Conservation (phyloP, 2,113 vertebrate genomes). For the Anarhynchus alexandrinus region DNA sequence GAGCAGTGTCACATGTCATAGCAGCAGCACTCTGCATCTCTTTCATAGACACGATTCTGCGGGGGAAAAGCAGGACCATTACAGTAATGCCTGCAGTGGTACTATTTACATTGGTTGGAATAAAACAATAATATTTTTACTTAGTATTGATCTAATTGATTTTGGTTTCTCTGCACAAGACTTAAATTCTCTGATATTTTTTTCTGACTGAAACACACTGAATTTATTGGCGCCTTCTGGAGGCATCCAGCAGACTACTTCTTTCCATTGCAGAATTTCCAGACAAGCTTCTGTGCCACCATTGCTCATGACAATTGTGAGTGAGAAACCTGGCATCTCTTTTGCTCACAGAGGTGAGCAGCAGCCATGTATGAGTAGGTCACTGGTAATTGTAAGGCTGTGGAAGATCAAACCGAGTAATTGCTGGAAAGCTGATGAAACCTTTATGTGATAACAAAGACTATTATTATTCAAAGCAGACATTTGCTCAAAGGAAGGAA, state of each 20-base stretch:
- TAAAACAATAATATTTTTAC: constrained; percentile 32
- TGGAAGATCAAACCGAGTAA: background rate
- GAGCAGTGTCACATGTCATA: background rate
- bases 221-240: background rate
- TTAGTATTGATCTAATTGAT: constrained; percentile 21
- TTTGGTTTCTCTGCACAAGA: constrained; percentile 24
- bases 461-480: background rate
- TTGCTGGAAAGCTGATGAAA: background rate
- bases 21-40: background rate
- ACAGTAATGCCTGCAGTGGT: background rate
- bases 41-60: background rate
- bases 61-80: background rate
- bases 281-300: background rate
- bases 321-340: background rate
- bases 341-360: background rate
- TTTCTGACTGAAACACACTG: background rate
- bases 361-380: background rate
- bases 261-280: background rate
- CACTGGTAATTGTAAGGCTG: background rate
- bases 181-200: background rate
- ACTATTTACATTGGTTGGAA: background rate
- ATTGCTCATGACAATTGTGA: background rate
- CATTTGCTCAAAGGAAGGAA: background rate
- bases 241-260: background rate
- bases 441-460: background rate